Evolutionary conservation across 2,888 invertebrate species (phyloP).

Genomic region (Rhagophthalmus giganteus): DNA sequence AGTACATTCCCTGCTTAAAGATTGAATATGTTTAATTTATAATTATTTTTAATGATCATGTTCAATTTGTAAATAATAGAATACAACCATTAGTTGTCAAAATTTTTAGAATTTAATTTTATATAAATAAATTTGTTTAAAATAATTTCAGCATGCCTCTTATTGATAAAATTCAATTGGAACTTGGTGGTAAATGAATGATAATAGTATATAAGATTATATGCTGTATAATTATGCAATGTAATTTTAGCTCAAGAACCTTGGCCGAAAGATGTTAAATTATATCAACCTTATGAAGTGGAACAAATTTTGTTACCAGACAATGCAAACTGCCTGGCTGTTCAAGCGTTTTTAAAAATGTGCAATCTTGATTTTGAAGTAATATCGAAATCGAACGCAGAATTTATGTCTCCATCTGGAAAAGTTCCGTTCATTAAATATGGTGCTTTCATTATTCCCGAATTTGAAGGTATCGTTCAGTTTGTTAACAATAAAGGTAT

Average conservation of each 20-base stretch:
- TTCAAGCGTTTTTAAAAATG: conserved; percentile 93
- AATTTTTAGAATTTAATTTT: neutral
- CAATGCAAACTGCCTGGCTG: conserved; percentile 90
- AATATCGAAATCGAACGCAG: conserved; percentile 86
- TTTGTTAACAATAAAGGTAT: conserved; percentile 86
- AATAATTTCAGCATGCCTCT: conserved; percentile 23
- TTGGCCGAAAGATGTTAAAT: conserved; percentile 84
- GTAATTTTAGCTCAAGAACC: conserved; percentile 75
- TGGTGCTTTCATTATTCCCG: conserved; percentile 85
- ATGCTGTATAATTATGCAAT: conserved; percentile 1
- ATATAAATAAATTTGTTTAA: neutral
- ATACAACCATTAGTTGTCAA: neutral
- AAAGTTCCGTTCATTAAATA: conserved; percentile 91
- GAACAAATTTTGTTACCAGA: conserved; percentile 94
- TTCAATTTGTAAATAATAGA: no score
- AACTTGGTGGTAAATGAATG: conserved; percentile 32
- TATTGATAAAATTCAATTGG: conserved; percentile 33
- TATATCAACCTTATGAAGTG: conserved; percentile 89
- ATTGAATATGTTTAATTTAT: no score
- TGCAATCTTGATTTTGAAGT: conserved; percentile 81
- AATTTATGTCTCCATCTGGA: conserved; percentile 95
- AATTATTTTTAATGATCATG: no score
- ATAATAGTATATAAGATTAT: conserved; percentile 1
- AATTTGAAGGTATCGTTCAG: conserved; percentile 88
- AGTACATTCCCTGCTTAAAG: no score